Conservation (phyloP, 2,113 vertebrate species). For the Gallinago jamesoni region DNA sequence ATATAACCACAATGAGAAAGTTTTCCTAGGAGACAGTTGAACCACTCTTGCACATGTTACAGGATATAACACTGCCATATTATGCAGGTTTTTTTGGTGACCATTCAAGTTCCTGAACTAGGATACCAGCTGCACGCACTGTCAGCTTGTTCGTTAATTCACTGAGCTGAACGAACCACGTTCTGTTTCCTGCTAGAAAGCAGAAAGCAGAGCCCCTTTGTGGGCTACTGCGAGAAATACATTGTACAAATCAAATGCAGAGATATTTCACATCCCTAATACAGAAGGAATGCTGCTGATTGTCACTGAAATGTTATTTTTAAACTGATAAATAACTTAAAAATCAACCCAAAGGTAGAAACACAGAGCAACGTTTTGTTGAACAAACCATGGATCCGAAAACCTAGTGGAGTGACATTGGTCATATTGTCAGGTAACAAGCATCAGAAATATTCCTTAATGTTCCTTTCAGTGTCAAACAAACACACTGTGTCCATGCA, state of each 20-base stretch:
- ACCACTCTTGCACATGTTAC: background rate
- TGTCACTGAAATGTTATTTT: background rate
- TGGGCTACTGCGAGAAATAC: background rate
- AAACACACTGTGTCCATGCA: accelerated
- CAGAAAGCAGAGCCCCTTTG: background rate
- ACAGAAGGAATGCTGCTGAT: background rate
- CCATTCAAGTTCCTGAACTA: background rate
- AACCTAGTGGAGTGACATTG: background rate
- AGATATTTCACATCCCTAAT: background rate
- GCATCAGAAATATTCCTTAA: background rate
- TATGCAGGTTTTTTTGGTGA: accelerated
- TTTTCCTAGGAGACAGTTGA: background rate
- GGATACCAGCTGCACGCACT: background rate
- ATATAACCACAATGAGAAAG: background rate
- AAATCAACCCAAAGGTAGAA: background rate
- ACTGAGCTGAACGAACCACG: background rate
- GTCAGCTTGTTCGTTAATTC: background rate
- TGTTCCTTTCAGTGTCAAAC: background rate
- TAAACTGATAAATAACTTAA: background rate
- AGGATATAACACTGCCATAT: background rate
- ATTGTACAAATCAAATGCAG: background rate
- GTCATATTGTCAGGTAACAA: background rate
- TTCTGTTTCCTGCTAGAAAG: background rate
- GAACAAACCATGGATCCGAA: background rate
- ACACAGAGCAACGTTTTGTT: background rate